Conservation (phyloP, 2,888 invertebrate genomes). For the Achlya flavicornis region DNA sequence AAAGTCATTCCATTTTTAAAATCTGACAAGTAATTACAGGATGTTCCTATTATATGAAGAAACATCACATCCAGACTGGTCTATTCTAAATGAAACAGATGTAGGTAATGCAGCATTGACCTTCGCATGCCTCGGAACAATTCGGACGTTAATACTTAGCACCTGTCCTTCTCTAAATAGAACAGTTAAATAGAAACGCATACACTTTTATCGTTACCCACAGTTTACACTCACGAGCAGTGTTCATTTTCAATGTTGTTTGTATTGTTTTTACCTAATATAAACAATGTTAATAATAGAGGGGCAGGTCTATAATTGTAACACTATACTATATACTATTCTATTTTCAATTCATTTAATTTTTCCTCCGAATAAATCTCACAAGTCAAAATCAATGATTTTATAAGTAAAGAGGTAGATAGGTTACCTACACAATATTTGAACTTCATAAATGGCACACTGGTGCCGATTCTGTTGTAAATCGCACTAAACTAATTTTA, state of each 20-base stretch:
- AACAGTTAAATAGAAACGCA: constrained; percentile 13
- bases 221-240: not conserved
- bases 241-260: not conserved
- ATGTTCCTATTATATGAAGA: not conserved
- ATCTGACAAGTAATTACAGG: not conserved
- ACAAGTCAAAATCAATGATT: no score
- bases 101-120: constrained; percentile 32
- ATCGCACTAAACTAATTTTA: no score
- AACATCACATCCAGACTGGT: not conserved
- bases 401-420: no score
- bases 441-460: no score
- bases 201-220: constrained; percentile 15
- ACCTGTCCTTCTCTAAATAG: constrained; percentile 37
- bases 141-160: constrained; percentile 28
- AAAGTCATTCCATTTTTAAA: not conserved
- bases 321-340: no score
- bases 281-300: not conserved
- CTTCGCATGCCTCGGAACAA: constrained; percentile 31
- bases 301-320: not conserved
- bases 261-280: not conserved
- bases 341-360: no score
- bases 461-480: no score
- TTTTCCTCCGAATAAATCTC: no score
- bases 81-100: constrained; percentile 3
- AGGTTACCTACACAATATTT: no score